Conservation (phyloP, 2,113 vertebrate species). For the Spilogale gracilis region DNA sequence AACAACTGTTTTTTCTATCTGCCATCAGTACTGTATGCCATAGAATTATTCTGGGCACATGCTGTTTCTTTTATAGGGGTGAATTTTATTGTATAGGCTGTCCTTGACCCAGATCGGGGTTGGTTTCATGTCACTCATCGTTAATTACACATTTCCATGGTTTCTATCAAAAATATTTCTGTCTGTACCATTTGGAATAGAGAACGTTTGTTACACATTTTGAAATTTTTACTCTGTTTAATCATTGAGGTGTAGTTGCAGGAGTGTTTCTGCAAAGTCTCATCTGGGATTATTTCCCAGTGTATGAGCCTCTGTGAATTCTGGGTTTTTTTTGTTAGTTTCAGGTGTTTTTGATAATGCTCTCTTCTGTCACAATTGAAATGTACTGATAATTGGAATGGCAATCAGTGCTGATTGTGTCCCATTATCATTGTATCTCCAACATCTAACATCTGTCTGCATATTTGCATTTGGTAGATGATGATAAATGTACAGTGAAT, state of each 20-base stretch:
- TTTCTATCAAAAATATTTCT: constrained; percentile 47
- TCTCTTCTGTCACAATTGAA: not conserved
- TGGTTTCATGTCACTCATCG: not conserved
- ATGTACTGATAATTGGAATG: not conserved
- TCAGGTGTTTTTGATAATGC: not conserved
- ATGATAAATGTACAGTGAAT: not conserved
- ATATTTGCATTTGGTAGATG: not conserved
- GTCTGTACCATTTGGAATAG: not conserved
- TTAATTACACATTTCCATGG: not conserved
- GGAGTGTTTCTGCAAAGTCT: not conserved
- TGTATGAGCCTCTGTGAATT: not conserved
- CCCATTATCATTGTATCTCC: not conserved
- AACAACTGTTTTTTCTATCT: not conserved
- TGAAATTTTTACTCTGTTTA: not conserved
- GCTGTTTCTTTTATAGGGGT: not conserved
- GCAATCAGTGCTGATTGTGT: not conserved
- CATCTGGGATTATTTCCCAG: not conserved
- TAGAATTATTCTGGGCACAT: not conserved
- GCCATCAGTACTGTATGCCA: not conserved
- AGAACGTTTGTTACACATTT: not conserved
- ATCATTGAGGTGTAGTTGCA: not conserved
- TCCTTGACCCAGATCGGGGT: not conserved
- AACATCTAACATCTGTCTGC: not conserved
- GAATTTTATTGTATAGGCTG: not conserved
- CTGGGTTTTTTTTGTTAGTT: not conserved